These are phyloP conservation scores for Cyrtonyx montezumae DNA, from an alignment of 2,113 vertebrate species.

Conservation along the genomic window DNA sequence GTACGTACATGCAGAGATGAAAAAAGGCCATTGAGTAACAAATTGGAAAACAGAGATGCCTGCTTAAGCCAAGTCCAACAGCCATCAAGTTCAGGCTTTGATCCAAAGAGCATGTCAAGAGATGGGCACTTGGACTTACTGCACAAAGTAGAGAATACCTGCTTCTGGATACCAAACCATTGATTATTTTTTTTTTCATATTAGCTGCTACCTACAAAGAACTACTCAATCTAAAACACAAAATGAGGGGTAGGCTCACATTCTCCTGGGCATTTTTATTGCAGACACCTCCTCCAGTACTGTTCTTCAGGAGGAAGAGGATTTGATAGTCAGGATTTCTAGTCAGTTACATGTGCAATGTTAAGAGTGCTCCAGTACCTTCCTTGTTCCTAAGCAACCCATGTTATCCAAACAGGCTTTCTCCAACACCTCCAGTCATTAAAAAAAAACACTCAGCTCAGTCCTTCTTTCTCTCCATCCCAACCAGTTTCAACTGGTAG, in stretches of 20 bases:
- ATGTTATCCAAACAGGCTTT: neutral
- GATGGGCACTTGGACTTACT: neutral
- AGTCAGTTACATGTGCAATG: slow-evolving; percentile 1
- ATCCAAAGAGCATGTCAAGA: neutral
- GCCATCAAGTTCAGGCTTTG: neutral
- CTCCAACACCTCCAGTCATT: neutral
- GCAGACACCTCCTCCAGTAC: neutral
- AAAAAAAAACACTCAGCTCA: neutral
- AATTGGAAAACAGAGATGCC: neutral
- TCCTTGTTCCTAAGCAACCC: slow-evolving; percentile 43
- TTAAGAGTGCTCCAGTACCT: neutral
- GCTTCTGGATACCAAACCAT: neutral
- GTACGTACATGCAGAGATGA: neutral
- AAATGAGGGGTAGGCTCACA: neutral
- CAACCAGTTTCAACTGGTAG: slow-evolving; percentile 20
- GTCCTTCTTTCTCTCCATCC: neutral
- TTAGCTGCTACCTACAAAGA: neutral
- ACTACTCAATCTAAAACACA: neutral
- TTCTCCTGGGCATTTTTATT: neutral
- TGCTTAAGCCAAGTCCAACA: neutral
- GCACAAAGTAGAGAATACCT: neutral
- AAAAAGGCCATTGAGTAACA: neutral
- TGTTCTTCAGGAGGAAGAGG: neutral
- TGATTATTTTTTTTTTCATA: neutral
- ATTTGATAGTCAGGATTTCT: neutral